Base-by-base conservation (phyloP, 2,797 vertebrate genomes). In the Hemibagrus guttatus region DNA sequence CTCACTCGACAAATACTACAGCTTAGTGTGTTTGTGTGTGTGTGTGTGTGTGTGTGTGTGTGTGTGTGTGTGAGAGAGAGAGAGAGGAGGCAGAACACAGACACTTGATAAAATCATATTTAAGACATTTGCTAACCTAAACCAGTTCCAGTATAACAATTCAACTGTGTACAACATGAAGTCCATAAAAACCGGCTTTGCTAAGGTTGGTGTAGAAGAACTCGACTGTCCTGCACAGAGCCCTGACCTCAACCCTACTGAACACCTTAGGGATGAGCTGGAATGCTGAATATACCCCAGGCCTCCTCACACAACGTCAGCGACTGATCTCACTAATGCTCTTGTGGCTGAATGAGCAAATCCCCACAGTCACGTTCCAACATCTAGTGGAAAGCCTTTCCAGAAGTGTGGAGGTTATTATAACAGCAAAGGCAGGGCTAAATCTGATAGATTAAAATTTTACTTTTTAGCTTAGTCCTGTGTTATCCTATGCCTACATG, bases 1-100 rank as follows among this genome's bases (percentile, higher is more conserved):
- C 83, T 87, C 76, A 85, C 78, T 88, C 71, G 84, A 89, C 85
- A 88, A 79, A 85, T 78, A 61, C 66, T 66, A 79, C 63, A 76
- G 42, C 35, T 56, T 78, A 69, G 59, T 79, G 46, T 35, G n/a
- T 87, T 35, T 14, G 35, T 84, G 63, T 83, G 52, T 79, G 42
- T 61, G 54, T 39, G 35, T 39, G 59, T 79, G 46, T 35, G 26
- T 87, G 46, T 14, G 35, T 84, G 64, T 83, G 52, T 80, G 46
- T 61, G 56, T 0, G 46, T 0, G 46, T 0, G 46, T 7, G 46
- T 7, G 46, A 46, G 46, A 46, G 46, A 49, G 46, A 49, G 46
- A 82, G 68, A 74, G 46, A 87, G 46, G 28, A 84, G 35, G 26
- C 63, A 68, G 35, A 74, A 39, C 35, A 39, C 54, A 28, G 58